Evolutionary conservation across 2,888 invertebrate species (phyloP), one percentile per base, ranked within the genome.

Genomic region (Bellardia pandia): DNA sequence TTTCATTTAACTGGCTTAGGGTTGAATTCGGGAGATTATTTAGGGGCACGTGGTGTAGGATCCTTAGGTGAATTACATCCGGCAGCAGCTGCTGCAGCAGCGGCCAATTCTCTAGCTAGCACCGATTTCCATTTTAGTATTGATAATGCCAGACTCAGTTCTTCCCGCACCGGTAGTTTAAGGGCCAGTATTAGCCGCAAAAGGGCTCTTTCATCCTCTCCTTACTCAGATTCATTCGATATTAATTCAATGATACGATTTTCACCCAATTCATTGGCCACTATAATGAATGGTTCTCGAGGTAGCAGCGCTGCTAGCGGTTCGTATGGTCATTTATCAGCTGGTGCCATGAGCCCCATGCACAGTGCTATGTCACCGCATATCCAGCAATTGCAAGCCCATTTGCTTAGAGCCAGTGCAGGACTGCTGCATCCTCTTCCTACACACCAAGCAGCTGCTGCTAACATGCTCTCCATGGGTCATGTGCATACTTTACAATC

Each of bases 291-390:
- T 91, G 96, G 98, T 23, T 98, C 98, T 0, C 95, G 98, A 89
- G 97, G 97, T 86, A 92, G 92, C 66, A 93, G 93, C 51, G 96
- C 97, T 45, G 97, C 98, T 6, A 98, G 98, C 90, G 99, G 99
- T 66, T 98, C 98, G 88, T 99, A 99, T 95, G 99, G 99, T 30
- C 99, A 99, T 94, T 95, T 99, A 89, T 98, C 98, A 89, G 98
- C 98, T 90, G 98, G 96, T 90, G 97, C 97, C n/a, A 96, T 98
- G 93, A 98, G 98, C 90, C 98, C 98, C 14, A 97, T 98, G 0
- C 94, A 96, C 85, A 93, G 92, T 72, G 90, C 92, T 48, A 94
- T 95, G 93, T 94, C 95, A 79, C 95, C 95, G 0, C 96, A 96
- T 90, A 94, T 96, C 78, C 96, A 96, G 91, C 96, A 96, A 91